Conservation (phyloP, 2,113 vertebrate species). For the Oxyruncus cristatus region DNA sequence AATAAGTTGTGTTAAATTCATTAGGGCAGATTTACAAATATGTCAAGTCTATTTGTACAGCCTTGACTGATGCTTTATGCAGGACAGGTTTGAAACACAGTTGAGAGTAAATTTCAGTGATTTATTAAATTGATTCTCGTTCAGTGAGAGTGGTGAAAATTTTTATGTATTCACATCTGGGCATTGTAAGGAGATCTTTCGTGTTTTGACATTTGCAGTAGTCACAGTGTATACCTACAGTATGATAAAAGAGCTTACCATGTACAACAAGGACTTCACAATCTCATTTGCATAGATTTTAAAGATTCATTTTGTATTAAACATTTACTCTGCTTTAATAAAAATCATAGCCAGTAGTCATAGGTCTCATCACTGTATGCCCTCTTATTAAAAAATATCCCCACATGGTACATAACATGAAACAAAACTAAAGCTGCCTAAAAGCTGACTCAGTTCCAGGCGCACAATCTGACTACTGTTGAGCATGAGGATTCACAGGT, state of each 20-base stretch:
- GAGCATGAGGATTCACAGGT: background rate
- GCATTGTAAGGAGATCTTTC: background rate
- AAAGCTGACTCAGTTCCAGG: background rate
- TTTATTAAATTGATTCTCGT: conserved; percentile 60
- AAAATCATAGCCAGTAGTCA: background rate
- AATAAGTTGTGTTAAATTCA: background rate
- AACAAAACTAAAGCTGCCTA: background rate
- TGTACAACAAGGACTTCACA: background rate
- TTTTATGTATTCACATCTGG: background rate
- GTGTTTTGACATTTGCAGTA: background rate
- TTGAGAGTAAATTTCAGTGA: conserved; percentile 16
- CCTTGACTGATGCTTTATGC: background rate
- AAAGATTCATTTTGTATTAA: conserved; percentile 10
- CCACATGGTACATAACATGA: background rate
- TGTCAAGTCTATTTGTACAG: background rate
- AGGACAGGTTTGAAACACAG: conserved; percentile 5
- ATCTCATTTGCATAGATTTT: background rate
- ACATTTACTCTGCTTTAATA: background rate
- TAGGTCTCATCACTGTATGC: background rate
- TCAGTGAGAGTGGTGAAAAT: background rate
- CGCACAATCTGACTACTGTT: background rate
- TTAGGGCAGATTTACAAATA: background rate
- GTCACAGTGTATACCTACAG: background rate
- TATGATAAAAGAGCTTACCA: background rate
- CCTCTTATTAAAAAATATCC: background rate